Percentiles rank a stretch among this genome's conserved stretches.
phyloP scores from a whole-genome alignment of 2,797 vertebrate genomes.

The Karalla daura region DNA sequence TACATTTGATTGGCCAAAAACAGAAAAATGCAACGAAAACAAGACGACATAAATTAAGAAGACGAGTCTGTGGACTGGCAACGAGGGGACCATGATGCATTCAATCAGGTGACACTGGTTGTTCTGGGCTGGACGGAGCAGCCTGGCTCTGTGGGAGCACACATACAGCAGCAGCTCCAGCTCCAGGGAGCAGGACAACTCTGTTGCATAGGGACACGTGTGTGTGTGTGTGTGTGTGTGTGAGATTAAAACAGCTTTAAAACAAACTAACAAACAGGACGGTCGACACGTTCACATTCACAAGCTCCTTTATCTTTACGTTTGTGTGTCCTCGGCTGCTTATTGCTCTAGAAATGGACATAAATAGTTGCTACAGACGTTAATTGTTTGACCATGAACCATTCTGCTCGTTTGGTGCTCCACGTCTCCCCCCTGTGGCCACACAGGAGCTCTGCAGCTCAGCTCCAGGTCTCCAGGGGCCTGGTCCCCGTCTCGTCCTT shows the following conservation, averaged over 20 bases:
- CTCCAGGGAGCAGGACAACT: background rate
- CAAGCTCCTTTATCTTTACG: background rate
- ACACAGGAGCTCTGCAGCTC: slow-evolving; percentile 11
- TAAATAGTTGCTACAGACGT: slow-evolving; percentile 5
- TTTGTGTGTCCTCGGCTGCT: background rate
- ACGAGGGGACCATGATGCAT: too few relatives aligned
- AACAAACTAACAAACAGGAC: background rate
- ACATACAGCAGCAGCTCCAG: too few relatives aligned
- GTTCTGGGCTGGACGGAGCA: too few relatives aligned
- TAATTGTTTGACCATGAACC: background rate
- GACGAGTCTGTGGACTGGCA: background rate
- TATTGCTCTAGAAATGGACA: slow-evolving; percentile 38
- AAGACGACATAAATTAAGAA: slow-evolving; percentile 35
- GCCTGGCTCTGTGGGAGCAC: too few relatives aligned
- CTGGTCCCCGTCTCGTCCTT: slow-evolving; percentile 8
- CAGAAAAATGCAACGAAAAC: too few relatives aligned
- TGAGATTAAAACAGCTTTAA: background rate
- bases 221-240: background rate
- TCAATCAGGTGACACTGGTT: too few relatives aligned
- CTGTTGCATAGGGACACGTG: slow-evolving; percentile 55
- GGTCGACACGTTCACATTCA: slow-evolving; percentile 5
- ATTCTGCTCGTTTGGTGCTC: background rate
- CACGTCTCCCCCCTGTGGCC: slow-evolving; percentile 39
- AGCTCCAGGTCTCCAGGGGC: background rate
- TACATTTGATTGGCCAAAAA: too few relatives aligned